Percentiles rank a stretch among this genome's conserved stretches.
Conservation (phyloP, 2,797 vertebrate genomes). For the Perodicticus potto region DNA sequence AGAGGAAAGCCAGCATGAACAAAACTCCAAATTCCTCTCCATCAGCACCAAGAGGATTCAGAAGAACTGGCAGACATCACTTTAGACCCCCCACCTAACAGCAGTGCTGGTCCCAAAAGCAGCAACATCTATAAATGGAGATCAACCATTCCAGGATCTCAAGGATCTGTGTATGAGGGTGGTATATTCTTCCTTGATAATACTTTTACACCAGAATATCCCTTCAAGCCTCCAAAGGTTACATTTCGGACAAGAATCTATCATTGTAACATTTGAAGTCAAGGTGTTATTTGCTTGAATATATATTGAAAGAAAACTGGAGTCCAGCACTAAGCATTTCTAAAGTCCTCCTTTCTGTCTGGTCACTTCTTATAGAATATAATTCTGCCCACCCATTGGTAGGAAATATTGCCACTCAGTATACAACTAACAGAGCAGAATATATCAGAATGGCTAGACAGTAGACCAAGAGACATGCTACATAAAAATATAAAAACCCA, state of each 20-base stretch:
- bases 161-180: no score
- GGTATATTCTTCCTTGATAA: no score
- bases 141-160: no score
- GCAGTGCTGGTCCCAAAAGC: no score
- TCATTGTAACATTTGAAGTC: slow-evolving; percentile 96
- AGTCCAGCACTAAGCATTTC: slow-evolving; percentile 97
- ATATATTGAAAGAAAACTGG: slow-evolving; percentile 93
- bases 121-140: no score
- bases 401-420: slow-evolving; percentile 98
- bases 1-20: no score
- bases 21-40: no score
- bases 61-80: no score
- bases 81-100: no score
- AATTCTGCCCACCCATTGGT: slow-evolving; percentile 97
- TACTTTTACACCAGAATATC: no score
- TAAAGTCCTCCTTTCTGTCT: slow-evolving; percentile 97
- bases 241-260: slow-evolving; percentile 92
- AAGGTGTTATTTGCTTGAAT: slow-evolving; percentile 94
- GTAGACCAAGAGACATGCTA: slow-evolving; percentile 98
- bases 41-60: no score
- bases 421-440: slow-evolving; percentile 97
- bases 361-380: slow-evolving; percentile 97
- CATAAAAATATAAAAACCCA: slow-evolving; percentile 87
- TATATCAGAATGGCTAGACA: slow-evolving; percentile 98
- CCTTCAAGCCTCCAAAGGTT: no score